Evolutionary conservation across 2,888 invertebrate genomes (phyloP).

Genomic region (Sclerodermus sp.): DNA sequence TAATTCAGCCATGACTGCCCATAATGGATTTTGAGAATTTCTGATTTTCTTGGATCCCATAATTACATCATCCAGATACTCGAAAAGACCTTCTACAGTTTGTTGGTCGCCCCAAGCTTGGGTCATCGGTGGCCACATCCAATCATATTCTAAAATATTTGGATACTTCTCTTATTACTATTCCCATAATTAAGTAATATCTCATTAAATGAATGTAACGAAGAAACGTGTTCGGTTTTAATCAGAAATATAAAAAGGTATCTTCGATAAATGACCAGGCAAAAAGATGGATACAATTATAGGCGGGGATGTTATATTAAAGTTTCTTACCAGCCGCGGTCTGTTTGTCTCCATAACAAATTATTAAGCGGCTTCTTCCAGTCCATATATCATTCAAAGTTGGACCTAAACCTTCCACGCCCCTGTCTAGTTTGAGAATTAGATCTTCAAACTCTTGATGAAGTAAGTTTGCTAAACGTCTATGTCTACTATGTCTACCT

Average conservation of each 20-base stretch:
- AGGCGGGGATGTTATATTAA: background rate
- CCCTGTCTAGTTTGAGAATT: conserved; percentile 57
- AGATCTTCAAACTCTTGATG: conserved; percentile 63
- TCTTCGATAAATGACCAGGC: no score
- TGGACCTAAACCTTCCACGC: conserved; percentile 59
- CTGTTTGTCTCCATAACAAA: conserved; percentile 63
- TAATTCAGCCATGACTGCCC: conserved; percentile 60
- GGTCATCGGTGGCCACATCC: conserved; percentile 67
- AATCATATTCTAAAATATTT: conserved; percentile 61
- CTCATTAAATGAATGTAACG: no score
- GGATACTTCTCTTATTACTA: no score
- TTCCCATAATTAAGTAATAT: no score
- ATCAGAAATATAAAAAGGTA: no score
- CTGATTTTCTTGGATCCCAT: conserved; percentile 45
- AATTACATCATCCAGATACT: conserved; percentile 47
- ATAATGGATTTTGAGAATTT: conserved; percentile 42
- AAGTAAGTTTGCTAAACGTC: conserved; percentile 62
- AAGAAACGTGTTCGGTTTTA: no score
- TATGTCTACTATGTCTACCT: conserved; percentile 61
- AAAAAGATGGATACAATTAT: conserved; percentile 2
- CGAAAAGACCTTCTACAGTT: conserved; percentile 40
- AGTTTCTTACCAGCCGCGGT: conserved; percentile 55
- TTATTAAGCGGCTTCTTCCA: conserved; percentile 62
- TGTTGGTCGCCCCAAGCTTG: conserved; percentile 68
- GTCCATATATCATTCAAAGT: conserved; percentile 65